Evolutionary conservation across 2,113 vertebrate genomes (phyloP), one percentile per base, ranked within the genome.

Genomic region (Sander lucioperca): DNA sequence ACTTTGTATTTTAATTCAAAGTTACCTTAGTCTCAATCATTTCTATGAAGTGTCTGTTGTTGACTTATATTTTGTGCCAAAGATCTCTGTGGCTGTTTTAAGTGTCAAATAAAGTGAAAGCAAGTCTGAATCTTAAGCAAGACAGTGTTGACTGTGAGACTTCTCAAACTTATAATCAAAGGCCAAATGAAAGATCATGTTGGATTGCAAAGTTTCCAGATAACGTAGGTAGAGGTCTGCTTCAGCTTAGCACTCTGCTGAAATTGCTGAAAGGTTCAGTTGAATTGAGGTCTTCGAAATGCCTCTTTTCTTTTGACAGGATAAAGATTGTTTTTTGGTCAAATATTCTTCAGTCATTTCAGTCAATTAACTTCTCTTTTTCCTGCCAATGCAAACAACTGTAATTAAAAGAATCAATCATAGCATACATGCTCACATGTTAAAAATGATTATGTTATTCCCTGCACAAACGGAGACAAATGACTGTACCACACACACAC

Each of bases 131-230:
- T 54, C 57, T 74, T 6, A 8, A 50, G 25, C 27, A 13, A 7
- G 39, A 57, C 36, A 21, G 2, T 4, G 50, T 16, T 25, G 23
- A 15, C 58, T 66, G 39, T 39, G 13, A 77, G 67, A 36, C 39
- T 83, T 83, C 76, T 80, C 21, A 72, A 79, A 84, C 59, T 57
- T 76, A 64, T 23, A 86, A 58, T 83, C 43, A 82, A 85, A 85
- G 75, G 82, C 67, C 71, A 85, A 82, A 56, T 53, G 65, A 90
- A 54, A 89, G 66, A 80, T 53, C 47, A 21, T 36, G 51, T 50
- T 78, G 77, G 74, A 80, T 80, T 64, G 54, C 21, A 58, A 75
- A 77, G 67, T 67, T 68, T 43, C 58, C 45, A 33, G 59, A 73
- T 67, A 54, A 72, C 86, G 53, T 64, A 51, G 6, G 72, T 21